Base-by-base conservation (phyloP, 2,888 invertebrate genomes). In the Nemotelus pantherinus region DNA sequence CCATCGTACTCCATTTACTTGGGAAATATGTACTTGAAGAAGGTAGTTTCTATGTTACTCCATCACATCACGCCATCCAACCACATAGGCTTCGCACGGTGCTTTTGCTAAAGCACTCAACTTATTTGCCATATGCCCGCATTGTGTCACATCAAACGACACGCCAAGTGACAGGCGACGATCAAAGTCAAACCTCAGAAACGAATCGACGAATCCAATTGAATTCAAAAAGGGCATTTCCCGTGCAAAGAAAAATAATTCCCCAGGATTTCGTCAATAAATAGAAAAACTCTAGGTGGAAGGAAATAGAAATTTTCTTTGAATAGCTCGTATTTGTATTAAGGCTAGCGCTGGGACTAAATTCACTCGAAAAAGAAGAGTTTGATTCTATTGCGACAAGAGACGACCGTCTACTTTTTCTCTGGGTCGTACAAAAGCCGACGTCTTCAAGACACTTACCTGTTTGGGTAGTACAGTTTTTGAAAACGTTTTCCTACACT, bases 301-400 rank as follows among this genome's bases (percentile, higher is more conserved):
- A 77, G 78, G 77, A 79, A 79, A 79, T 78, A 65, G 77, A 78
- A 76, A 79, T 79, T 79, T 78, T 79, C 78, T 71, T 74, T 63
- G 75, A 77, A 57, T 78, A 74, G 78, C 48, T 77, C 65, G 75
- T 77, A 70, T 77, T 77, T 77, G 55, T 72, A 65, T 77, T 77
- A 57, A 50, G 58, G 68, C 65, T 76, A 74, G 10, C 60, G 74
- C 63, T n/a, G 70, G 63, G 63, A 63, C 41, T 60, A 60, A 60
- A 50, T 45, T 63, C 74, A 48, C 50, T 63, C 45, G 55, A 55
- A 76, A 76, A 65, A 53, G 76, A 74, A 44, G 63, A 63, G 63
- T 41, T 74, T 63, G 47, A 72, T 72, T 72, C 50, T 57, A 45
- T 63, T 43, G 63, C 63, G 9, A 25, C 25, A 25, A 25, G 25